Evolutionary conservation across 2,113 vertebrate species (phyloP), one percentile per base, ranked within the genome.

Genomic region (Sigmodon hispidus): DNA sequence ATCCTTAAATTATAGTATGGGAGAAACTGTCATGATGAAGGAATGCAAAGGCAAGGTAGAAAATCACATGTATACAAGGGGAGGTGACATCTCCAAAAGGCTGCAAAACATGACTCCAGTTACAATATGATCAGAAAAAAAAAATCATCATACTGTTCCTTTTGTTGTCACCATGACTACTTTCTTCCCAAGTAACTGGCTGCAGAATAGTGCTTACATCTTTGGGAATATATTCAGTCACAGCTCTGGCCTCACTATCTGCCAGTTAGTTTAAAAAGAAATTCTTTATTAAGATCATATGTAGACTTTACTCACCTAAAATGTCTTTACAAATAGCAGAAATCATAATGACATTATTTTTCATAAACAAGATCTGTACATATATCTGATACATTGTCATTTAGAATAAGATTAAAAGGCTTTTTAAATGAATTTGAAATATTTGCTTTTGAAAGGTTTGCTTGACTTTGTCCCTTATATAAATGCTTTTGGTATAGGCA

Each of bases 1-100:
- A 81, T 93, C 61, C 59, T 96, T 88, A 91, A 96, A 87, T 96
- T 96, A 96, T 7, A 96, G 16, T 59, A 63, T 43, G 96, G 26
- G 12, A 90, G 45, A 31, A 79, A 88, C 65, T 89, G 76, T 0
- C 55, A 67, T 94, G 93, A 57, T 93, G 79, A 95, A 95, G 34
- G 22, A 2, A 91, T 1, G 24, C 11, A 45, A 94, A 87, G 50
- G 94, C 63, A 10, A 87, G 88, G 12, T 79, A 34, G 86, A 61
- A 90, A 95, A 91, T 92, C 52, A 81, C 79, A 91, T 96, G 94
- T 8, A 43, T 91, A 88, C 59, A 94, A 72, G 15, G 63, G 76
- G 50, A 89, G 43, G 48, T n/a, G 36, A 67, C 22, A 86, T 34
- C 12, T 29, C 57, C 77, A 90, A 88, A 57, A 67, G 87, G 31